Conservation (phyloP, 2,888 invertebrate species). For the Polydrusus tereticollis region DNA sequence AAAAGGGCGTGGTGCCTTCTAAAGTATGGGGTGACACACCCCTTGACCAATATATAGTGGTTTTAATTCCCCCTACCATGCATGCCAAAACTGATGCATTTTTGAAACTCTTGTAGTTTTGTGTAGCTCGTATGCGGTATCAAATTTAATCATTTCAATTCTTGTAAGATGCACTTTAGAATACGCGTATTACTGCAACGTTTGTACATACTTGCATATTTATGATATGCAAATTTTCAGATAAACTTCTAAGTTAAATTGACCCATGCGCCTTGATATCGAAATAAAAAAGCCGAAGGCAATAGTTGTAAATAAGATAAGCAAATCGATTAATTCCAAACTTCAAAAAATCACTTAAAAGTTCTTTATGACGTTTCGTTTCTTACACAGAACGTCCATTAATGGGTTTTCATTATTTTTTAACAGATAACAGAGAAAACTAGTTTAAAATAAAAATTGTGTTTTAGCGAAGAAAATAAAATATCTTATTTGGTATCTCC, state of each 20-base stretch:
- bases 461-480: background rate
- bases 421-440: background rate
- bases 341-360: background rate
- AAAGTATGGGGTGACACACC: too few species aligned
- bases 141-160: too few species aligned
- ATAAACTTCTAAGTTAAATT: slow-evolving; percentile 18
- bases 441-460: slow-evolving; percentile 5
- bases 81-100: too few species aligned
- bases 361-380: slow-evolving; percentile 19
- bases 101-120: too few species aligned
- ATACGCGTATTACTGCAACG: background rate
- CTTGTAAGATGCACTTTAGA: too few species aligned
- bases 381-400: slow-evolving; percentile 34
- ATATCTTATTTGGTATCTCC: too few species aligned
- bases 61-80: too few species aligned
- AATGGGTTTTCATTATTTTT: slow-evolving; percentile 10
- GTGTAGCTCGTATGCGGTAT: too few species aligned
- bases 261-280: slow-evolving; percentile 18
- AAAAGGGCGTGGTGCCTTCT: too few species aligned
- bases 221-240: slow-evolving; percentile 28
- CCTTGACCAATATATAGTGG: too few species aligned
- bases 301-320: slow-evolving; percentile 43
- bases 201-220: slow-evolving; percentile 19
- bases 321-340: slow-evolving; percentile 26
- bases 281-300: slow-evolving; percentile 22